These are phyloP conservation scores for Halichoerus grypus DNA, from an alignment of 2,113 vertebrate genomes.

Conservation along the genomic window DNA sequence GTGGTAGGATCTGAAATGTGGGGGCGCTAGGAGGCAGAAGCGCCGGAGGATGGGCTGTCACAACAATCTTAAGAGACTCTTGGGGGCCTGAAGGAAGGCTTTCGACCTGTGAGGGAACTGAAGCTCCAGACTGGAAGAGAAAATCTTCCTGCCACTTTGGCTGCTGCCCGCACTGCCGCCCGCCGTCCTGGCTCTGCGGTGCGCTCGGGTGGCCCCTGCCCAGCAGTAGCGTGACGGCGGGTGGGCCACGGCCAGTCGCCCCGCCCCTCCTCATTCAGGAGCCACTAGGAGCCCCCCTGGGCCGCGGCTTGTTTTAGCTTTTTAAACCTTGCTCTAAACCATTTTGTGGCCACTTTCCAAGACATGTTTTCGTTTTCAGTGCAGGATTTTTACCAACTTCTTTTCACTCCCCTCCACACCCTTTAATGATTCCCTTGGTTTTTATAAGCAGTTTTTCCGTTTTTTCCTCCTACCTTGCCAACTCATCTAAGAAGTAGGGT, in stretches of 20 bases:
- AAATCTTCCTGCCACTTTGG: not conserved
- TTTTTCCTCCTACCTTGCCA: conserved; percentile 72
- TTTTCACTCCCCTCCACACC: not conserved
- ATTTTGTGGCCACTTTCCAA: conserved; percentile 5
- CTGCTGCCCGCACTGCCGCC: too few relatives aligned
- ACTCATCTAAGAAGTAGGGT: conserved; percentile 58
- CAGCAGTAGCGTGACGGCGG: too few relatives aligned
- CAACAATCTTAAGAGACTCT: not conserved
- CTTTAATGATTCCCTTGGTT: not conserved
- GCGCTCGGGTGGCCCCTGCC: too few relatives aligned
- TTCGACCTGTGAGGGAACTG: not conserved
- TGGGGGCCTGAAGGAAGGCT: not conserved
- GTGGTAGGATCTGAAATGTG: not conserved
- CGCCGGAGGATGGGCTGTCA: not conserved
- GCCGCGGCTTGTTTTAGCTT: not conserved
- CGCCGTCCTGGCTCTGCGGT: not conserved
- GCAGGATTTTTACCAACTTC: conserved; percentile 10
- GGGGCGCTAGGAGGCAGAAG: not conserved
- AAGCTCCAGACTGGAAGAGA: not conserved
- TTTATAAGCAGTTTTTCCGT: conserved; percentile 64
- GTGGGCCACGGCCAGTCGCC: fast-evolving
- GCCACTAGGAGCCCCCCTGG: not conserved
- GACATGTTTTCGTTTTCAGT: conserved; percentile 32
- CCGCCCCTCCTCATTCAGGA: not conserved
- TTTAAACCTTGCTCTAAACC: conserved; percentile 3